These are phyloP conservation scores for Acromyrmex charruanus DNA, from an alignment of 1,140 invertebrate genomes.

Conservation along the genomic window DNA sequence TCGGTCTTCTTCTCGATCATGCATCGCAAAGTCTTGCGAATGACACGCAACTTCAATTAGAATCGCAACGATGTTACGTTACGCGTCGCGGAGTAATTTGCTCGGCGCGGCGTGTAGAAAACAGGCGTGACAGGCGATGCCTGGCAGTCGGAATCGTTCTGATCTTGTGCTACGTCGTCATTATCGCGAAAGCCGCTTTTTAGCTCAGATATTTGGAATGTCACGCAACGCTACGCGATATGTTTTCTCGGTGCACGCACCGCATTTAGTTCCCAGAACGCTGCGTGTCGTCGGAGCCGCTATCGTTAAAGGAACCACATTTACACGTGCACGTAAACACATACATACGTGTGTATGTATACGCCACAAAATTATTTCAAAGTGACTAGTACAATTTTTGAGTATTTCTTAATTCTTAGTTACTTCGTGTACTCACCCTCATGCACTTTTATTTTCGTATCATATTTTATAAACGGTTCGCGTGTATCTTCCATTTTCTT, in stretches of 20 bases:
- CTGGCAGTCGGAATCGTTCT: conserved; percentile 46
- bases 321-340: neutral
- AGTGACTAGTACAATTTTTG: neutral
- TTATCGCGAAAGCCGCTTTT: conserved; percentile 57
- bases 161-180: conserved; percentile 45
- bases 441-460: too few relatives aligned
- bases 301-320: conserved; percentile 38
- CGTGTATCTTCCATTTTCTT: neutral
- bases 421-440: neutral
- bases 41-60: conserved; percentile 64
- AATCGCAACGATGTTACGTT: conserved; percentile 53
- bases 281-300: conserved; percentile 43
- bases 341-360: neutral
- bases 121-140: conserved; percentile 52
- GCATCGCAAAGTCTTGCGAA: conserved; percentile 27
- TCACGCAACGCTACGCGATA: conserved; percentile 54
- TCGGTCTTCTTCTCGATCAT: conserved; percentile 28
- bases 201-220: conserved; percentile 59
- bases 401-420: neutral
- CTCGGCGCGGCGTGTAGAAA: conserved; percentile 54
- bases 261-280: conserved; percentile 53
- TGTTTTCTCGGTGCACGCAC: conserved; percentile 54
- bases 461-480: neutral
- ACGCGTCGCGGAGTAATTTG: conserved; percentile 57
- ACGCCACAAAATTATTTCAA: conserved; percentile 27